A percentile compares a stretch with the other conserved stretches of the same genome.
These are phyloP conservation scores for Sesia apiformis DNA, from an alignment of 2,888 invertebrate genomes.

Conservation along the genomic window DNA sequence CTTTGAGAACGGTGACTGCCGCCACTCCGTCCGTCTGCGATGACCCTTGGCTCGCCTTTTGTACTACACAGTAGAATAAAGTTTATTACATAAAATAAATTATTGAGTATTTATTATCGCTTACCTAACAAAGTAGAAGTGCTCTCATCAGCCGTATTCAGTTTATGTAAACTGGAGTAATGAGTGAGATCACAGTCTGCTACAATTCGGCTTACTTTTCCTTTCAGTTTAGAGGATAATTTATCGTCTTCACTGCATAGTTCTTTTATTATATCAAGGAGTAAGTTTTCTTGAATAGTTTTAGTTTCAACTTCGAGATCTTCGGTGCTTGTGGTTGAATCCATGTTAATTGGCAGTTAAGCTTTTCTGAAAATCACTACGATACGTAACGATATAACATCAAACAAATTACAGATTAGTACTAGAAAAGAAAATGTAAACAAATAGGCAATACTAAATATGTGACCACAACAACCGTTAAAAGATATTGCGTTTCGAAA, in stretches of 20 bases:
- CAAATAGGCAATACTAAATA: no score
- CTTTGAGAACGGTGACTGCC: no score
- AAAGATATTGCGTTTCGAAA: no score
- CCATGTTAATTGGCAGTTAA: conserved; percentile 24
- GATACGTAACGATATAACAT: no score
- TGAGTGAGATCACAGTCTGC: conserved; percentile 54
- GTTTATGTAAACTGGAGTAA: conserved; percentile 53
- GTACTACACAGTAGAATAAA: no score
- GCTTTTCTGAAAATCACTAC: no score
- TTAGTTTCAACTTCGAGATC: conserved; percentile 27
- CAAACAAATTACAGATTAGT: no score
- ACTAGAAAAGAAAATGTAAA: no score
- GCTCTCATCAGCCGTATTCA: conserved; percentile 53
- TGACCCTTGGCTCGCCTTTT: neutral
- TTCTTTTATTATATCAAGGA: conserved; percentile 52
- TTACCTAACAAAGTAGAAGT: conserved; percentile 56
- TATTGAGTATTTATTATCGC: neutral
- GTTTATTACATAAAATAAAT: no score
- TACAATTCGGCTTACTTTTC: conserved; percentile 54
- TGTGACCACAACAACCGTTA: no score
- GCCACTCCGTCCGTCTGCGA: neutral
- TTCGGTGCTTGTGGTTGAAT: conserved; percentile 41
- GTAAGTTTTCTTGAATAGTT: conserved; percentile 40
- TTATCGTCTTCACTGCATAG: conserved; percentile 35
- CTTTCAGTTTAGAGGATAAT: conserved; percentile 37